These are phyloP conservation scores for Xiphydria camelus DNA, from an alignment of 2,888 invertebrate genomes.

Conservation along the genomic window DNA sequence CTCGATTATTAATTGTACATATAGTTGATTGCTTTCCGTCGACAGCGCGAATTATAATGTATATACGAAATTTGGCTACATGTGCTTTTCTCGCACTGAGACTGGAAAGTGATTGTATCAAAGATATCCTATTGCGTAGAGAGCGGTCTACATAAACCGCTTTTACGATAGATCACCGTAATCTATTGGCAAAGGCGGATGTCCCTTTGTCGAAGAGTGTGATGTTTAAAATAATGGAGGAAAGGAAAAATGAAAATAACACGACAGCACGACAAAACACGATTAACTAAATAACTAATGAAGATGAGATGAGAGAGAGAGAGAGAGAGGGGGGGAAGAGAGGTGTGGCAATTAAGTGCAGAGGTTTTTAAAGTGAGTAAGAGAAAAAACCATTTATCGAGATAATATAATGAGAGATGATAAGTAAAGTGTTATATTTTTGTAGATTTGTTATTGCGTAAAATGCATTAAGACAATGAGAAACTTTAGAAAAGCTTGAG, in stretches of 20 bases:
- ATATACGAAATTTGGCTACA: conserved; percentile 13
- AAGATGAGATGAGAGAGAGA: conserved; percentile 13
- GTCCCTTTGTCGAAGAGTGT: neutral
- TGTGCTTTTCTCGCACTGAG: conserved; percentile 13
- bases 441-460: conserved; percentile 58
- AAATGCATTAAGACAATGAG: conserved; percentile 55
- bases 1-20: conserved; percentile 40
- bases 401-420: conserved; percentile 48
- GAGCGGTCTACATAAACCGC: conserved; percentile 36
- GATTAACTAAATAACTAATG: conserved; percentile 31
- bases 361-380: too few relatives aligned
- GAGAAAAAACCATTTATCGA: conserved; percentile 41
- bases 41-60: conserved; percentile 16
- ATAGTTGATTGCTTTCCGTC: conserved; percentile 26
- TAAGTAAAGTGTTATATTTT: conserved; percentile 55
- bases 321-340: conserved; percentile 11
- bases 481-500: conserved; percentile 46
- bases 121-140: conserved; percentile 40
- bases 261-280: conserved; percentile 39
- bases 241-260: conserved; percentile 23
- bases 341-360: too few relatives aligned
- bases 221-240: neutral
- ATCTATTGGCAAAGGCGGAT: conserved; percentile 16
- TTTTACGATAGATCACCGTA: conserved; percentile 36
- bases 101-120: conserved; percentile 19